These are phyloP conservation scores for Dendrocincla tyrannina DNA, from an alignment of 2,797 vertebrate species.

Conservation along the genomic window DNA sequence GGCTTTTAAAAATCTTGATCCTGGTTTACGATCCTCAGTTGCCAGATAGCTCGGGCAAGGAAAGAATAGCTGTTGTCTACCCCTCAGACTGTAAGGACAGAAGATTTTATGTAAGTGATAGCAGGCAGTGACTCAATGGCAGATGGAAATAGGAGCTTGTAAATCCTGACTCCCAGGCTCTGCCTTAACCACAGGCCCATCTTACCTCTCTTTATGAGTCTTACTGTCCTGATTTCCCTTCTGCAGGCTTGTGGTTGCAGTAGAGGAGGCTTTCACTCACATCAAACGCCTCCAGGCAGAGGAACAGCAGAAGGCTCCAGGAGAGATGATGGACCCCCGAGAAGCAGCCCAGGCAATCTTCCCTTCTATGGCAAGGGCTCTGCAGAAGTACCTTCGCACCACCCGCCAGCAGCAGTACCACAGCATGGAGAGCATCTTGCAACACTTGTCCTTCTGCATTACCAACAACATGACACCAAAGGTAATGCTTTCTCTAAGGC, in stretches of 20 bases:
- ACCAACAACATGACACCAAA: conserved; percentile 95
- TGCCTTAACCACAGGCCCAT: background rate
- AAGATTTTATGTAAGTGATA: background rate
- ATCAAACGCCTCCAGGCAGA: conserved; percentile 91
- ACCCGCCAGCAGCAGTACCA: conserved; percentile 96
- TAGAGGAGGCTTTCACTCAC: conserved; percentile 96
- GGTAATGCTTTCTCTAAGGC: conserved; percentile 60
- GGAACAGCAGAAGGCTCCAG: conserved; percentile 87
- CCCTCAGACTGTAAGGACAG: background rate
- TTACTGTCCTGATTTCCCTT: background rate
- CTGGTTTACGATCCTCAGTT: background rate
- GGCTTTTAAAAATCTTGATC: background rate
- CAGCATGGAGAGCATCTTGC: conserved; percentile 98
- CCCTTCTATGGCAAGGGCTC: conserved; percentile 93
- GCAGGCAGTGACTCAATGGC: background rate
- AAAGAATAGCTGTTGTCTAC: background rate
- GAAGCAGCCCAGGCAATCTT: conserved; percentile 96
- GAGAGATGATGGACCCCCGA: conserved; percentile 93
- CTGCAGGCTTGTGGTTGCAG: conserved; percentile 90
- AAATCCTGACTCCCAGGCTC: background rate
- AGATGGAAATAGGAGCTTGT: background rate
- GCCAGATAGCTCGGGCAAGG: background rate
- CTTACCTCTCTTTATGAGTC: background rate
- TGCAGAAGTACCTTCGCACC: conserved; percentile 97
- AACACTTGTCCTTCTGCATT: conserved; percentile 94